Evolutionary conservation across 2,113 vertebrate species (phyloP), one percentile per base, ranked within the genome.

Genomic region (Stictonetta naevosa): DNA sequence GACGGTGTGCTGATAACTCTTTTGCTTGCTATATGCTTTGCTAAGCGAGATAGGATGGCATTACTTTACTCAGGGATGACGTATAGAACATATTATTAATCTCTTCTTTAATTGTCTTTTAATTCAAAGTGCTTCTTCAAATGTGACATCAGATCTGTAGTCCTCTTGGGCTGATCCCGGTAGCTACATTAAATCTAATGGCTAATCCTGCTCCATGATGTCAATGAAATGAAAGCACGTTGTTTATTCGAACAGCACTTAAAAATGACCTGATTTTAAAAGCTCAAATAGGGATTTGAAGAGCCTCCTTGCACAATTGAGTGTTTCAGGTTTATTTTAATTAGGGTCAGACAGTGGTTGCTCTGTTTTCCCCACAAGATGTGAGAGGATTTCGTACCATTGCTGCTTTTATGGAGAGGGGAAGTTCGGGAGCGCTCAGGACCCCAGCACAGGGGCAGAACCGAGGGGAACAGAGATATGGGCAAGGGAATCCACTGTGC

Each of bases 211-310:
- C 52, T 28, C 55, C 3, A 3, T 31, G 42, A 5, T n/a, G 92
- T 63, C 31, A 69, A 14, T 56, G 38, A 71, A 68, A 78, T 66
- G 53, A 84, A 74, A 86, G 33, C 29, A 63, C 78, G 73, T 13
- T 68, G 62, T 28, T 8, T 87, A 26, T 89, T 87, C 34, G 79
- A 36, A 62, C 31, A 74, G 55, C 46, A 76, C 88, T 64, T 94
- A 58, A 93, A 94, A 95, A 52, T 25, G 22, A 52, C 50, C 50
- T 52, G 50, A 52, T 92, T 93, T 53, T 7, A 53, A 84, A 80
- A 88, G 80, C 68, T 90, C 36, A 82, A 5, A 46, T 6, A 73
- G 20, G 66, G 66, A 56, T 80, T 84, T 81, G 58, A 72, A 79
- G 69, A 92, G 44, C 23, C 71, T 2, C 16, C 19, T 50, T 17